Evolutionary conservation across 1,140 invertebrate species (phyloP).

Genomic region (Oedothorax gibbosus): DNA sequence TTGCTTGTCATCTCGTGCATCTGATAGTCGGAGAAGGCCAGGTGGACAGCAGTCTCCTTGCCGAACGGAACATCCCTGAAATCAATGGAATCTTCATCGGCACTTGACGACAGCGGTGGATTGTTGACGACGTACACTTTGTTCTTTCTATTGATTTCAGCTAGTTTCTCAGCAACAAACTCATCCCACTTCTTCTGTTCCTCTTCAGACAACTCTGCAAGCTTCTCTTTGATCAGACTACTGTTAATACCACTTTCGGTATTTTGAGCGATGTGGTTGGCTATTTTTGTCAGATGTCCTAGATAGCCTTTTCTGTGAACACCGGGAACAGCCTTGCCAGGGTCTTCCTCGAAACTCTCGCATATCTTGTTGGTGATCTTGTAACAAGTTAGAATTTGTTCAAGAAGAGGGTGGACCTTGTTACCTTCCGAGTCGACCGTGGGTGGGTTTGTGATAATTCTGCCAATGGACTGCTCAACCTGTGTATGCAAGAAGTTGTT

Average conservation of each 20-base stretch:
- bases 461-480: constrained; percentile 79
- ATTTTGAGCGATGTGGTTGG: constrained; percentile 74
- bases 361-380: constrained; percentile 77
- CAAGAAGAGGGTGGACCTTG: constrained; percentile 68
- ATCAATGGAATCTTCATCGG: constrained; percentile 72
- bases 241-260: constrained; percentile 69
- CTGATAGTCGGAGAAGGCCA: constrained; percentile 75
- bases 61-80: constrained; percentile 72
- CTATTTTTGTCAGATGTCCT: constrained; percentile 82
- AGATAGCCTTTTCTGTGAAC: constrained; percentile 77
- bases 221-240: constrained; percentile 67
- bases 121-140: constrained; percentile 70
- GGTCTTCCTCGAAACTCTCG: constrained; percentile 74
- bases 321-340: constrained; percentile 67
- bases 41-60: constrained; percentile 73
- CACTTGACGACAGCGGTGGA: constrained; percentile 69
- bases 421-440: constrained; percentile 66
- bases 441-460: constrained; percentile 73
- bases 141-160: constrained; percentile 76
- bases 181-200: constrained; percentile 73
- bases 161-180: constrained; percentile 73
- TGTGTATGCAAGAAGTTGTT: constrained; percentile 92
- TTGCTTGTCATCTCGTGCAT: constrained; percentile 74
- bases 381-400: constrained; percentile 75
- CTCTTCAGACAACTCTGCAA: constrained; percentile 73